Base-by-base conservation (phyloP, 2,888 invertebrate species). In the Therioaphis trifolii region DNA sequence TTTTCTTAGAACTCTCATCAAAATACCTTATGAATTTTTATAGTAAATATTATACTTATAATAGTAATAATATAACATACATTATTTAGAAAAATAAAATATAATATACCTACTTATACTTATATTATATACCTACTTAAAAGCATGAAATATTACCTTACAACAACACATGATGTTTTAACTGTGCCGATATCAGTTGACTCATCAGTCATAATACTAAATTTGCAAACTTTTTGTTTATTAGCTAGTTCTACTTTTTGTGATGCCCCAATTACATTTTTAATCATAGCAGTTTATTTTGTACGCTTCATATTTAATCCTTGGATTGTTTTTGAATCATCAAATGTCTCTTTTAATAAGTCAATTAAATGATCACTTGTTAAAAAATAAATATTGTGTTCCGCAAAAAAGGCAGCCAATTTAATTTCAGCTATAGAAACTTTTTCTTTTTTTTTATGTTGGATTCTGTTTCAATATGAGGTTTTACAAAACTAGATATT, bases 391-490 rank as follows among this genome's bases (percentile, higher is more conserved):
- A 63, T 14, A 63, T 29, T 63, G 7, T 63, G 63, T 29, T 29
- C 29, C 15, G 63, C 63, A 15, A 63, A 29, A 29, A 63, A 29
- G 3, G 29, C 63, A 7, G 63, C 29, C 15, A 63, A 18, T 63
- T 63, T 63, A 5, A 63, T 63, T 63, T 63, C 63, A 15, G 29
- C 63, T 63, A 18, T 63, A 18, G 29, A 63, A 29, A 63, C 63
- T n/a, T n/a, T n/a, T n/a, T n/a, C n/a, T n/a, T n/a, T n/a, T n/a
- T n/a, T n/a, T n/a, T n/a, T n/a, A n/a, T n/a, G n/a, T n/a, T n/a
- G n/a, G n/a, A n/a, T n/a, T n/a, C n/a, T n/a, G n/a, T n/a, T n/a
- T n/a, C n/a, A n/a, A n/a, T n/a, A n/a, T n/a, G n/a, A n/a, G n/a
- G n/a, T n/a, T n/a, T n/a, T n/a, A n/a, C n/a, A n/a, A n/a, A n/a